phyloP scores from a whole-genome alignment of 2,888 invertebrate species.

The Noctua pronuba region DNA sequence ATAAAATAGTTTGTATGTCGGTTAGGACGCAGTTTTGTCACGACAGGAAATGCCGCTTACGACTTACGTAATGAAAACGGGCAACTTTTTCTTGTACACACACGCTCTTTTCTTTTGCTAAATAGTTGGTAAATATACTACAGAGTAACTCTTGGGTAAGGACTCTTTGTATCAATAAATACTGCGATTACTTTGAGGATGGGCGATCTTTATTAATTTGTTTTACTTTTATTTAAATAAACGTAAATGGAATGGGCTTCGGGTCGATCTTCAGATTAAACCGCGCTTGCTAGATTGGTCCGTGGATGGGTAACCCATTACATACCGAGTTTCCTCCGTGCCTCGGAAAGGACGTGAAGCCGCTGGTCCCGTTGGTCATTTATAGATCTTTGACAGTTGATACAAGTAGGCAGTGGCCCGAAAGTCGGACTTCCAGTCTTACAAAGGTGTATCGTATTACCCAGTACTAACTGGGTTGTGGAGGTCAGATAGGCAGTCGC shows the following conservation, averaged over 20 bases:
- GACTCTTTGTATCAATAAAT: neutral
- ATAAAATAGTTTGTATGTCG: conserved; percentile 56
- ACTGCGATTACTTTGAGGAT: neutral
- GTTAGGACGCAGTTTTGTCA: conserved; percentile 59
- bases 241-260: neutral
- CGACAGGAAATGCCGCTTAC: conserved; percentile 63
- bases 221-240: neutral
- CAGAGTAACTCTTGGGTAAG: neutral
- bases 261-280: neutral
- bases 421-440: neutral
- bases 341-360: neutral
- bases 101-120: conserved; percentile 15
- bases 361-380: neutral
- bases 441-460: neutral
- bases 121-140: conserved; percentile 25
- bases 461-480: neutral
- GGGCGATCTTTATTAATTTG: neutral
- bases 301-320: neutral
- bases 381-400: neutral
- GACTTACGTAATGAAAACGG: conserved; percentile 51
- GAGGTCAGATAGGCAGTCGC: neutral
- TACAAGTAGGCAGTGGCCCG: neutral
- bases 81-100: conserved; percentile 26
- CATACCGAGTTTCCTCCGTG: neutral
- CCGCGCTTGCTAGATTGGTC: neutral